Percentiles rank a stretch among this genome's conserved stretches.
Conservation (phyloP, 2,113 vertebrate genomes). For the Gopherus evgoodei region DNA sequence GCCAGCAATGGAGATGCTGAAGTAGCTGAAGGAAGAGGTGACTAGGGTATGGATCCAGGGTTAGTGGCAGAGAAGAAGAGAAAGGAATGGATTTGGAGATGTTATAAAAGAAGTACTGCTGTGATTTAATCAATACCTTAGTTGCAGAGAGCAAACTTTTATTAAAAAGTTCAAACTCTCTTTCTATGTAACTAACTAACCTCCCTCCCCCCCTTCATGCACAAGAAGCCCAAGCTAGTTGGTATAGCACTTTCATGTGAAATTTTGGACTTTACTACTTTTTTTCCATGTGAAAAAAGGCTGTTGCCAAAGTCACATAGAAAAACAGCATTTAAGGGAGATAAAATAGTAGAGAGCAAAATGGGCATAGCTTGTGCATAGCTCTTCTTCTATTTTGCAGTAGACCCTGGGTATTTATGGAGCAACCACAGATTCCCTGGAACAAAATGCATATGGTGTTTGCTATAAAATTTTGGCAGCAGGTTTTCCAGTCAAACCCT, state of each 20-base stretch:
- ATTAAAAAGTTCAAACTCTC: neutral
- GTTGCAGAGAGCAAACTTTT: neutral
- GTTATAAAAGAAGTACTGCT: neutral
- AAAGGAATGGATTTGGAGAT: no score
- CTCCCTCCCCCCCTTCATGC: no score
- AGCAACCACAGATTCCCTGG: neutral
- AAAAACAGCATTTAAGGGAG: neutral
- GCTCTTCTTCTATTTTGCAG: neutral
- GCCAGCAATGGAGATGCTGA: neutral
- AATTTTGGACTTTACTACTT: neutral
- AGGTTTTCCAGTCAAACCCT: neutral
- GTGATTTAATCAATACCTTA: neutral
- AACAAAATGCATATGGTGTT: neutral
- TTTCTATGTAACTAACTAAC: neutral
- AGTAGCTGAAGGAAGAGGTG: neutral
- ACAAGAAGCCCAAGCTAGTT: neutral
- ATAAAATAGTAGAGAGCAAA: neutral
- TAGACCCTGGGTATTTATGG: neutral
- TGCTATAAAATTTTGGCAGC: neutral
- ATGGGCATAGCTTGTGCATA: neutral
- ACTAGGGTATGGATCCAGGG: neutral
- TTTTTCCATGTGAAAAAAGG: neutral
- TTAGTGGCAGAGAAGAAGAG: neutral
- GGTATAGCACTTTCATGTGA: neutral
- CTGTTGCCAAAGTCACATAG: neutral